Conservation (phyloP, 1,140 invertebrate genomes). For the Cotesia glomerata region DNA sequence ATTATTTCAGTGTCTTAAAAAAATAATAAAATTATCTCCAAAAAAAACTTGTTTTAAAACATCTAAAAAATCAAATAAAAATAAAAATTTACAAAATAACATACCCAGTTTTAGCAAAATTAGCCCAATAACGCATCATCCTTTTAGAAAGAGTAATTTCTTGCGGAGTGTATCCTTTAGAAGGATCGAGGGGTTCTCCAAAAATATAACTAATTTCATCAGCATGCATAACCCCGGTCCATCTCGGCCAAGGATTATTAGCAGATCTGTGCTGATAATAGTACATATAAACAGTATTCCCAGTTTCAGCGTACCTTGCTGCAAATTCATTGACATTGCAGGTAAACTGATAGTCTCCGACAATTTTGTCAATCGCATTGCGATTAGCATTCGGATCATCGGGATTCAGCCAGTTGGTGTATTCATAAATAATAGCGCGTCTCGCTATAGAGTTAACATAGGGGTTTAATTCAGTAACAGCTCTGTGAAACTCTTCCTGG, state of each 20-base stretch:
- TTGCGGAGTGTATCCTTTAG: constrained; percentile 77
- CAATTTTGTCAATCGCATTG: constrained; percentile 88
- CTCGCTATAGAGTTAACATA: constrained; percentile 82
- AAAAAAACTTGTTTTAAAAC: not conserved
- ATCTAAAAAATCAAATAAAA: constrained; percentile 11
- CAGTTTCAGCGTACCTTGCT: constrained; percentile 83
- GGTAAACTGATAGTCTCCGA: constrained; percentile 97
- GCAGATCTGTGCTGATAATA: constrained; percentile 87
- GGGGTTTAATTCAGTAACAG: constrained; percentile 81
- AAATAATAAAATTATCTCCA: too few relatives aligned
- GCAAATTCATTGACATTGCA: constrained; percentile 94
- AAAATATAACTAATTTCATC: constrained; percentile 96
- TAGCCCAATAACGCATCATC: constrained; percentile 95
- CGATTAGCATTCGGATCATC: constrained; percentile 84
- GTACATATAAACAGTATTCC: constrained; percentile 94
- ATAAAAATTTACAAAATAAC: constrained; percentile 38
- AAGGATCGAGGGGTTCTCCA: constrained; percentile 86
- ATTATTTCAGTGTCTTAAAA: too few relatives aligned
- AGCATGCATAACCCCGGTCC: constrained; percentile 95
- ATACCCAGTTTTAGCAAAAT: constrained; percentile 94
- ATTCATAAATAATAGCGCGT: constrained; percentile 87
- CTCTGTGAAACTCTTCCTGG: constrained; percentile 77
- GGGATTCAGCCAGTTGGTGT: constrained; percentile 90
- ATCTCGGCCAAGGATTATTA: constrained; percentile 89
- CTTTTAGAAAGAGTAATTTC: constrained; percentile 82